Evolutionary conservation across 2,113 vertebrate genomes (phyloP).

Genomic region (Embiotoca jacksoni): DNA sequence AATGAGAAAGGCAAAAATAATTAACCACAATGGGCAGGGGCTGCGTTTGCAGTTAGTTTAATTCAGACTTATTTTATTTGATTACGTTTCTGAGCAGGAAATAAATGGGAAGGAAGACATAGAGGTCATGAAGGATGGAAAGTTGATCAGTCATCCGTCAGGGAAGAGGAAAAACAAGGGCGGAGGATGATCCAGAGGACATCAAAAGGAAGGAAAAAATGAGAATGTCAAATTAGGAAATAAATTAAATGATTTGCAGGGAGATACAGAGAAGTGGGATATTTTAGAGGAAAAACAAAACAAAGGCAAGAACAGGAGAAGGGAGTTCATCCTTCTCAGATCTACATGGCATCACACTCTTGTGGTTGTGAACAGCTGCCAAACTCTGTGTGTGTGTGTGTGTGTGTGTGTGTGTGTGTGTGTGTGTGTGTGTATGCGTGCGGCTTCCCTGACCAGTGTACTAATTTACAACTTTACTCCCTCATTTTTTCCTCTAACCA

Average conservation of each 20-base stretch:
- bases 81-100: slow-evolving; percentile 31
- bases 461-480: slow-evolving; percentile 54
- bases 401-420: neutral
- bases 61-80: slow-evolving; percentile 37
- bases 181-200: slow-evolving; percentile 9
- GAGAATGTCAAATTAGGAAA: neutral
- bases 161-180: slow-evolving; percentile 11
- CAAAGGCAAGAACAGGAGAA: neutral
- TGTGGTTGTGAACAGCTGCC: slow-evolving; percentile 41
- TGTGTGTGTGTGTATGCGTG: slow-evolving; percentile 5
- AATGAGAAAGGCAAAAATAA: slow-evolving; percentile 52
- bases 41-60: slow-evolving; percentile 36
- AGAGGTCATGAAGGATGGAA: neutral
- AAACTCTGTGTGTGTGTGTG: slow-evolving; percentile 25
- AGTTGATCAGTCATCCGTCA: slow-evolving; percentile 15
- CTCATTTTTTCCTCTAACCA: slow-evolving; percentile 57
- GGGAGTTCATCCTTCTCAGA: slow-evolving; percentile 5
- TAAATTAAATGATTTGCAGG: neutral
- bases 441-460: slow-evolving; percentile 30
- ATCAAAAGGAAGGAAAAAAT: slow-evolving; percentile 29
- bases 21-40: slow-evolving; percentile 32
- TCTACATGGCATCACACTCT: slow-evolving; percentile 28
- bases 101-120: slow-evolving; percentile 6
- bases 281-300: slow-evolving; percentile 3
- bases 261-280: neutral